These are phyloP conservation scores for Mesochorus sp. DNA, from an alignment of 2,888 invertebrate species.

Conservation along the genomic window DNA sequence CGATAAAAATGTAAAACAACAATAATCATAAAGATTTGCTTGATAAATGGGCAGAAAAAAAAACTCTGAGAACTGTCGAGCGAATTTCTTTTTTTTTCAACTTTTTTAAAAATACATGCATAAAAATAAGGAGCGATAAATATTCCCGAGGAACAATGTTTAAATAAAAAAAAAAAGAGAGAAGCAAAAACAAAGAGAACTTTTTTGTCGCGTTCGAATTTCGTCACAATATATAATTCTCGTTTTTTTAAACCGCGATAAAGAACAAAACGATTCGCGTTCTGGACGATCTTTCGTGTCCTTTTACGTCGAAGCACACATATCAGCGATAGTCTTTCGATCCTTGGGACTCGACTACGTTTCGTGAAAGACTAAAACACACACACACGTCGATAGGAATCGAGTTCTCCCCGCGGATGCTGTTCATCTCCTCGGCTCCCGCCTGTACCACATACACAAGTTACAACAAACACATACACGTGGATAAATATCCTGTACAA, in stretches of 20 bases:
- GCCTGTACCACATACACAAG: background rate
- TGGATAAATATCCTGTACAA: background rate
- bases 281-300: conserved; percentile 36
- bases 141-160: background rate
- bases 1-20: conserved; percentile 21
- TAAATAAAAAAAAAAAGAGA: background rate
- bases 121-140: background rate
- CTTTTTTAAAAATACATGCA: conserved; percentile 1
- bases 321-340: conserved; percentile 10
- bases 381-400: conserved; percentile 47
- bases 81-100: conserved; percentile 5
- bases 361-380: conserved; percentile 39
- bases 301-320: conserved; percentile 33
- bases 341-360: conserved; percentile 54
- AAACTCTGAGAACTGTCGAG: too few species aligned
- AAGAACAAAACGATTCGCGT: conserved; percentile 49
- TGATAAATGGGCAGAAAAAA: conserved; percentile 14
- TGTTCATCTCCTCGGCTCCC: conserved; percentile 16
- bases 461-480: background rate
- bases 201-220: conserved; percentile 4
- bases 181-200: background rate
- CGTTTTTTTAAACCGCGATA: conserved; percentile 25
- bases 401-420: conserved; percentile 44
- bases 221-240: conserved; percentile 48
- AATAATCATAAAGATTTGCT: conserved; percentile 16